These are phyloP conservation scores for Leucoptera coffeella DNA, from an alignment of 2,888 invertebrate species.

Conservation along the genomic window DNA sequence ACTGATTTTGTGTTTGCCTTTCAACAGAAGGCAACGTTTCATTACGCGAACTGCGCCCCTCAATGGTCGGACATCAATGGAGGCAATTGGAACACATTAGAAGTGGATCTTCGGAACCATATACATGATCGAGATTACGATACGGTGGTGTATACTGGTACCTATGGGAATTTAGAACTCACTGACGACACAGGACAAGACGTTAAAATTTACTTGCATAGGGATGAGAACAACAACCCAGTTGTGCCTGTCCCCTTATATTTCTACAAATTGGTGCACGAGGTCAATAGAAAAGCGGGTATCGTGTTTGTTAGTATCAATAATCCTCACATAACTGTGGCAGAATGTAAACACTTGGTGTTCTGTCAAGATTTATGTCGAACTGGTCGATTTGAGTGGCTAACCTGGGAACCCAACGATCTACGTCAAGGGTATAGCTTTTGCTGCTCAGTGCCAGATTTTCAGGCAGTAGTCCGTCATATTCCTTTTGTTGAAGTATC, in stretches of 20 bases:
- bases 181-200: conserved; percentile 21
- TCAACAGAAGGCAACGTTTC: conserved; percentile 57
- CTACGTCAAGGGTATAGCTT: conserved; percentile 49
- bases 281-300: conserved; percentile 33
- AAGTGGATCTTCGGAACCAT: conserved; percentile 32
- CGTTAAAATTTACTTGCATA: conserved; percentile 27
- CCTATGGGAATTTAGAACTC: conserved; percentile 50
- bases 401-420: conserved; percentile 47
- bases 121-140: conserved; percentile 19
- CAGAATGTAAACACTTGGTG: conserved; percentile 18
- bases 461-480: conserved; percentile 35
- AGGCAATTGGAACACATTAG: conserved; percentile 54
- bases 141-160: conserved; percentile 55
- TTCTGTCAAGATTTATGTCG: conserved; percentile 46
- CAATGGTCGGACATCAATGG: conserved; percentile 62
- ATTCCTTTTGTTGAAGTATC: conserved; percentile 48
- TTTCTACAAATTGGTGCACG: conserved; percentile 50
- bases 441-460: conserved; percentile 53
- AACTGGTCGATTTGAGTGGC: conserved; percentile 47
- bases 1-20: conserved; percentile 57
- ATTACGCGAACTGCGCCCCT: conserved; percentile 61
- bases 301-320: conserved; percentile 58
- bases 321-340: conserved; percentile 44
- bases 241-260: conserved; percentile 38
- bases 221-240: conserved; percentile 26